phyloP scores from a whole-genome alignment of 2,113 vertebrate genomes.

The Pelecanoides urinatrix region DNA sequence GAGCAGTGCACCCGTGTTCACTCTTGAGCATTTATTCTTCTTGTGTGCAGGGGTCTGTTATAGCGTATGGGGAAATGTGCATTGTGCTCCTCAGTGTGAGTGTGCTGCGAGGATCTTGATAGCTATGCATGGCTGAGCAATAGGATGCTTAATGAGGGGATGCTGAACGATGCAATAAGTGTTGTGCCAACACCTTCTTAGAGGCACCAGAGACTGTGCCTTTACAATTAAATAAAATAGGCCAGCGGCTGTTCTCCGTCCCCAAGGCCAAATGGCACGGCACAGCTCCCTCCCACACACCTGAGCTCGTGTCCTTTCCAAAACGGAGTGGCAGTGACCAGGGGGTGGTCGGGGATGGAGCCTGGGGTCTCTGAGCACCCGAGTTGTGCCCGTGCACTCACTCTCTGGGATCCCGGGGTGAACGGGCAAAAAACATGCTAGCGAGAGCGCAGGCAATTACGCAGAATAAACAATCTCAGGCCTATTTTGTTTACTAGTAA shows the following conservation, averaged over 20 bases:
- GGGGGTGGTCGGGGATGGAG: background rate
- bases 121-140: background rate
- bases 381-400: rapidly evolving
- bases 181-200: background rate
- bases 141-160: background rate
- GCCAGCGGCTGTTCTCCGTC: background rate
- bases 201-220: background rate
- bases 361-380: rapidly evolving
- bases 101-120: background rate
- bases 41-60: background rate
- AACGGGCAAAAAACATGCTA: background rate
- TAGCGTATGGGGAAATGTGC: background rate
- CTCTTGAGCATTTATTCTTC: background rate
- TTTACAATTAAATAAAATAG: background rate
- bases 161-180: background rate
- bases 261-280: background rate
- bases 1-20: background rate
- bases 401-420: background rate
- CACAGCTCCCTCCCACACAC: background rate
- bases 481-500: background rate
- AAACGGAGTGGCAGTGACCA: background rate
- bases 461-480: background rate
- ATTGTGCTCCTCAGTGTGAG: background rate
- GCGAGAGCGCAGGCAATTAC: background rate
- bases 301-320: background rate